Base-by-base conservation (phyloP, 1,140 invertebrate genomes). In the Aplysia californica region DNA sequence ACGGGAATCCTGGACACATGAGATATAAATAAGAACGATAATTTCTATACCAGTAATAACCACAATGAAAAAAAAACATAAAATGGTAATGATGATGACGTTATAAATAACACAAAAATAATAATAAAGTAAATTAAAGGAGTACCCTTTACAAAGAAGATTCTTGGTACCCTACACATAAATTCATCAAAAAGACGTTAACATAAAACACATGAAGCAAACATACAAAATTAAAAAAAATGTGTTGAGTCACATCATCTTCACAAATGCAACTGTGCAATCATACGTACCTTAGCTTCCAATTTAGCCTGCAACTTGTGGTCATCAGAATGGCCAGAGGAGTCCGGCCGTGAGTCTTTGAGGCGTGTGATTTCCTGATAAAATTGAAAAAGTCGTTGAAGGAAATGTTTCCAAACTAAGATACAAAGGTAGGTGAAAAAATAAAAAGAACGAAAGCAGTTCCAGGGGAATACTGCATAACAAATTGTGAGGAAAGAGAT, bases 1-100 rank as follows among this genome's bases (percentile, higher is more conserved):
- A 85, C 95, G 92, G 77, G 94, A 94, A 90, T 96, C 95, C 92
- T 96, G 73, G 26, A 74, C 56, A 66, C 65, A 58, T 65, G 75
- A 33, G 50, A 44, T 10, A 61, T 18, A 10, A 61, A 26, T 18
- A n/a, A n/a, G n/a, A n/a, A n/a, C n/a, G n/a, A n/a, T n/a, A n/a
- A n/a, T n/a, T n/a, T n/a, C n/a, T n/a, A n/a, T n/a, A n/a, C n/a
- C n/a, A n/a, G n/a, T n/a, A n/a, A n/a, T n/a, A n/a, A n/a, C n/a
- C n/a, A n/a, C n/a, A n/a, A n/a, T n/a, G n/a, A n/a, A n/a, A n/a
- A n/a, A n/a, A n/a, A n/a, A n/a, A n/a, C n/a, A n/a, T n/a, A n/a
- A n/a, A n/a, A n/a, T n/a, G n/a, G n/a, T n/a, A n/a, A n/a, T n/a
- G n/a, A n/a, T n/a, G n/a, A n/a, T n/a, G n/a, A n/a, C n/a, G n/a